Conservation (phyloP, 1,140 invertebrate species). For the Drosophila jambulina region DNA sequence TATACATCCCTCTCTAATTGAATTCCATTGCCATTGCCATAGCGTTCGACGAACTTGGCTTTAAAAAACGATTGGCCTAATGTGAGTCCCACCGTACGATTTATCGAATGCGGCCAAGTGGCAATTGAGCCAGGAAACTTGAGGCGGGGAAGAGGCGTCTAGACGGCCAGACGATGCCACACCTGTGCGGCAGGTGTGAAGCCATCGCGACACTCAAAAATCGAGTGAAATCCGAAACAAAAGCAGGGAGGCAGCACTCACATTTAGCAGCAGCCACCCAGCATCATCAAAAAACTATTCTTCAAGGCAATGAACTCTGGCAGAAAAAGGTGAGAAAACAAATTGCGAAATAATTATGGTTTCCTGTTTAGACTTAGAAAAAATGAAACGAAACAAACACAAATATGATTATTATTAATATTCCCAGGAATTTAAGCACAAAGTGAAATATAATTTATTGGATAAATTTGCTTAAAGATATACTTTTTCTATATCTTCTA, state of each 20-base stretch:
- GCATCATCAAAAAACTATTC: constrained; percentile 42
- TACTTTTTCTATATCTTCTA: background rate
- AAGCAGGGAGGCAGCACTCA: background rate
- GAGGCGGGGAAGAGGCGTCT: constrained; percentile 43
- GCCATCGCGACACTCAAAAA: constrained; percentile 16
- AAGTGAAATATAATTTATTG: background rate
- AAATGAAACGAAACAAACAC: background rate
- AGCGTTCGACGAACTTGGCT: constrained; percentile 29
- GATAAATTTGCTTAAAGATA: background rate
- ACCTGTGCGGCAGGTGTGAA: constrained; percentile 49
- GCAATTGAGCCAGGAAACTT: constrained; percentile 39
- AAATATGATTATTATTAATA: background rate
- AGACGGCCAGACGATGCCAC: constrained; percentile 67
- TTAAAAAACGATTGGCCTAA: constrained; percentile 30
- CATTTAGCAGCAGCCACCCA: background rate
- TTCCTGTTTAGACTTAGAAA: constrained; percentile 9
- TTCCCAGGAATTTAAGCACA: background rate
- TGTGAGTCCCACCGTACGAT: constrained; percentile 32
- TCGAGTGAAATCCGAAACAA: constrained; percentile 28
- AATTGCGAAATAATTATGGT: constrained; percentile 7
- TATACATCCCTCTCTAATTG: constrained; percentile 66
- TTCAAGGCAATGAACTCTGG: background rate
- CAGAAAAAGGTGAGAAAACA: background rate
- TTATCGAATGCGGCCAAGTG: constrained; percentile 61
- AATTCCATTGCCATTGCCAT: constrained; percentile 58